Percentiles rank a stretch among this genome's conserved stretches.
phyloP scores from a whole-genome alignment of 2,797 vertebrate species.

The Arremon brunneinucha region DNA sequence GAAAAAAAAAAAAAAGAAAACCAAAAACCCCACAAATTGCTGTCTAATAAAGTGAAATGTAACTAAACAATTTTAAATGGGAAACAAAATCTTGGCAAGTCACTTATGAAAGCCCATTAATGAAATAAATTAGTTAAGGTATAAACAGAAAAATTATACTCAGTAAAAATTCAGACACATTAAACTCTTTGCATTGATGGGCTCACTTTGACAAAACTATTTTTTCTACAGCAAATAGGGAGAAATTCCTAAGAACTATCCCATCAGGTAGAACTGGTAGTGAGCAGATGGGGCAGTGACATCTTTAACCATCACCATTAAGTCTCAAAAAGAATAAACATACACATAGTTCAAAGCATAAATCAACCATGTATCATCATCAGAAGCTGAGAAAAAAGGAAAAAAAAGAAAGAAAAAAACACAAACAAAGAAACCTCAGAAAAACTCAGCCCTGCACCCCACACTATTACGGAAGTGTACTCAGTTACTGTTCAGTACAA shows the following conservation, averaged over 20 bases:
- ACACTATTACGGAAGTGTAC: background rate
- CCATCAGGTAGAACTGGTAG: background rate
- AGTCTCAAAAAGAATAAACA: conserved; percentile 18
- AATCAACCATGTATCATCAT: background rate
- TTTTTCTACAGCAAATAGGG: conserved; percentile 9
- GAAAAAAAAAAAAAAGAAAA: background rate
- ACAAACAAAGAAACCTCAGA: background rate
- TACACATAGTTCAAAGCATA: background rate
- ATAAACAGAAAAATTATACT: conserved; percentile 16
- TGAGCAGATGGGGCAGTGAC: background rate
- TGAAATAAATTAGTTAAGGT: conserved; percentile 21
- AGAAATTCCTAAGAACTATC: background rate
- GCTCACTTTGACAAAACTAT: background rate
- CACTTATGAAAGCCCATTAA: background rate
- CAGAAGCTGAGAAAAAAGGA: background rate
- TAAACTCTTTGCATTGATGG: background rate
- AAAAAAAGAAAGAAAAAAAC: background rate
- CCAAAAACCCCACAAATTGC: background rate
- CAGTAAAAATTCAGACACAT: background rate
- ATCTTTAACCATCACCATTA: background rate
- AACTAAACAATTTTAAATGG: background rate
- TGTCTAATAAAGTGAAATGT: background rate
- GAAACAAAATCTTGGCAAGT: background rate
- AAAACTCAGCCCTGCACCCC: background rate
- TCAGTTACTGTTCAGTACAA: background rate